A percentile compares a stretch with the other conserved stretches of the same genome.
phyloP scores from a whole-genome alignment of 2,888 invertebrate species.

The Gastrophysa polygoni region DNA sequence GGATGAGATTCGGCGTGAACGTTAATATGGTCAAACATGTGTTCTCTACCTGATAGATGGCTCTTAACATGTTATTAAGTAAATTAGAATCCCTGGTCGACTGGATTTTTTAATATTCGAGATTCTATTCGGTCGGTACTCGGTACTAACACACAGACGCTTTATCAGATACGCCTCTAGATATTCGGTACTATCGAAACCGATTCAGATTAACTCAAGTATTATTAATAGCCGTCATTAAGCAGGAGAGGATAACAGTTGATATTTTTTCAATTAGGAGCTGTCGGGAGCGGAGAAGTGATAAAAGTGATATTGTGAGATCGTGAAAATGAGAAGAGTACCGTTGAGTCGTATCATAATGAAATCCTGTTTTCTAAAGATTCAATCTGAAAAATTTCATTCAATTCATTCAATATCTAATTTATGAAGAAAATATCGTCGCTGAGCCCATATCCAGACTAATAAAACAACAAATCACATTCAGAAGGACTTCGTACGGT shows the following conservation, averaged over 20 bases:
- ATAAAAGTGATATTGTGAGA: conserved; percentile 1
- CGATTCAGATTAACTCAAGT: conserved; percentile 23
- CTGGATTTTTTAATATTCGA: conserved; percentile 6
- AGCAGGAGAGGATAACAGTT: not conserved
- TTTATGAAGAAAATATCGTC: too few species aligned
- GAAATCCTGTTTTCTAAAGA: not conserved
- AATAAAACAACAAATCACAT: too few species aligned
- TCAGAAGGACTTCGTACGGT: too few species aligned
- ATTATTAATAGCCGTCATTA: conserved; percentile 29
- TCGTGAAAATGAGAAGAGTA: not conserved
- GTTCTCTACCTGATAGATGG: conserved; percentile 29
- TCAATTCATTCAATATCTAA: too few species aligned
- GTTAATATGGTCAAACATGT: conserved; percentile 24
- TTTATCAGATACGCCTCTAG: conserved; percentile 12
- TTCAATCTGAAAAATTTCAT: not conserved
- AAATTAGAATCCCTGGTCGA: not conserved
- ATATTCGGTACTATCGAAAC: conserved; percentile 16
- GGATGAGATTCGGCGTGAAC: conserved; percentile 19
- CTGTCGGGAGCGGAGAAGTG: conserved; percentile 3
- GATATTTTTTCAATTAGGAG: conserved; percentile 10
- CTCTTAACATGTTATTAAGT: conserved; percentile 26
- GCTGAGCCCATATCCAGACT: too few species aligned
- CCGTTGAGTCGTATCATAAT: not conserved
- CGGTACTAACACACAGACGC: not conserved
- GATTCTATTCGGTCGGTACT: not conserved